A percentile compares a stretch with the other conserved stretches of the same genome.
Conservation (phyloP, 2,797 vertebrate species). For the Scomberomorus guttatus region DNA sequence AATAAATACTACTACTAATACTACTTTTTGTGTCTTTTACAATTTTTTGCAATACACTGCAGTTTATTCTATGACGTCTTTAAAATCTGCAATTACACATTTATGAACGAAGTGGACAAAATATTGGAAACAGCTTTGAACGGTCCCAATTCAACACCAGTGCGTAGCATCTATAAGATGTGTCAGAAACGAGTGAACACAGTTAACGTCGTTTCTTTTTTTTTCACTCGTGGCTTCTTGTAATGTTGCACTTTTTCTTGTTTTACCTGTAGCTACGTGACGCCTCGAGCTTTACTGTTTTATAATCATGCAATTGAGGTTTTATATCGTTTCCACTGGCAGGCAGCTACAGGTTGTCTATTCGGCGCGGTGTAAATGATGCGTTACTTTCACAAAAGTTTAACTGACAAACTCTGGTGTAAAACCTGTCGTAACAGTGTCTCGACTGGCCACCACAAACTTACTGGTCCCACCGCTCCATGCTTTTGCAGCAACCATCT, state of each 20-base stretch:
- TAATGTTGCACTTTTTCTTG: no score
- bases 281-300: neutral
- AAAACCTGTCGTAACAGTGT: neutral
- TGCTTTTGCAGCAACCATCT: slow-evolving; percentile 60
- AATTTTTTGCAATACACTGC: neutral
- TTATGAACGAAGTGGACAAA: neutral
- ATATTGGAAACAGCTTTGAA: neutral
- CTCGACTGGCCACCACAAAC: slow-evolving; percentile 29
- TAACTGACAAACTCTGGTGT: slow-evolving; percentile 8
- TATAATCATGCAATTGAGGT: neutral
- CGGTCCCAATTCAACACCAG: neutral
- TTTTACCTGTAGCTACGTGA: neutral
- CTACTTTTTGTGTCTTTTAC: no score
- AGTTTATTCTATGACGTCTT: neutral
- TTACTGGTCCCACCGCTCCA: slow-evolving; percentile 66
- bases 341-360: neutral
- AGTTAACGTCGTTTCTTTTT: no score
- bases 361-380: neutral
- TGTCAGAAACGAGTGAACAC: no score
- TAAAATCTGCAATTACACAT: neutral
- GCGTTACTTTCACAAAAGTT: neutral
- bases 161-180: no score
- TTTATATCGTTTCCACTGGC: neutral
- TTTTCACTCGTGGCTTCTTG: no score
- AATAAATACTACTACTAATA: no score